These are phyloP conservation scores for Bombus difficillimus DNA, from an alignment of 1,140 invertebrate species.

Conservation along the genomic window DNA sequence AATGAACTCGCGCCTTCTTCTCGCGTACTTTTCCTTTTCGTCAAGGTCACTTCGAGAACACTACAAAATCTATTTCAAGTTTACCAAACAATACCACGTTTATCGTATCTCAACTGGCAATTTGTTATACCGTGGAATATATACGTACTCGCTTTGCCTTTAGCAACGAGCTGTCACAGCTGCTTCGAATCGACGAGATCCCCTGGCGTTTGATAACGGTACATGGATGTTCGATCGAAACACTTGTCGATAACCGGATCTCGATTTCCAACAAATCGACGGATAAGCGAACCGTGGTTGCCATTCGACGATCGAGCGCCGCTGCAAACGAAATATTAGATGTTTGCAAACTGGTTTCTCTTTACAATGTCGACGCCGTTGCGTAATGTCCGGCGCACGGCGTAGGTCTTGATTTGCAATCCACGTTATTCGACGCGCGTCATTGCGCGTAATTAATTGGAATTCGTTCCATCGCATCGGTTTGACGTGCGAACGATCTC, in stretches of 20 bases:
- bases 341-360: slow-evolving; percentile 56
- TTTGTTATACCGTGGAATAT: not conserved
- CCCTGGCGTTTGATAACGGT: not conserved
- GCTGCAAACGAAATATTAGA: slow-evolving; percentile 1
- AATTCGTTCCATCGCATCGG: slow-evolving; percentile 37
- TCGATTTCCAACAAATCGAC: not conserved
- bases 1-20: no score
- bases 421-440: slow-evolving; percentile 39
- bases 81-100: not conserved
- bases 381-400: slow-evolving; percentile 45
- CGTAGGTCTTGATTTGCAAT: slow-evolving; percentile 24
- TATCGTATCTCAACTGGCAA: no score
- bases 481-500: slow-evolving; percentile 9
- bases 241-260: not conserved
- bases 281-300: not conserved
- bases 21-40: not conserved
- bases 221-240: not conserved
- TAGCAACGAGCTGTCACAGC: not conserved
- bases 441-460: slow-evolving; percentile 60
- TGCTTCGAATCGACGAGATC: not conserved
- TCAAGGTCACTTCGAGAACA: not conserved
- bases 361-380: slow-evolving; percentile 56
- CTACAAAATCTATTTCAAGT: no score
- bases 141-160: not conserved
- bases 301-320: not conserved